Evolutionary conservation across 2,113 vertebrate genomes (phyloP), one percentile per base, ranked within the genome.

Genomic region (Saguinus midas): DNA sequence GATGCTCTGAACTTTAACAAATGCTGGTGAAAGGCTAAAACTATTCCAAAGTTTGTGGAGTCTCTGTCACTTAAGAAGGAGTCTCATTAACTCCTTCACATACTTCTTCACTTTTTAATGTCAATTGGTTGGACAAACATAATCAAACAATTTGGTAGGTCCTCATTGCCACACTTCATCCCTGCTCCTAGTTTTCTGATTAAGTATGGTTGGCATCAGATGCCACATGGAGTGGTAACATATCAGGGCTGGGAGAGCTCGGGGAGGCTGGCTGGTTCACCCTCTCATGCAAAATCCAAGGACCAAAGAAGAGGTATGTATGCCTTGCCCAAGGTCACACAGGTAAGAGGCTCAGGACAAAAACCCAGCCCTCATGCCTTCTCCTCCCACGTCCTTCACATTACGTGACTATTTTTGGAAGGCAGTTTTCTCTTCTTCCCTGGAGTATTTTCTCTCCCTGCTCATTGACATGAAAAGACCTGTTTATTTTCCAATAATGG

Each of bases 1-100:
- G 95, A 91, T 93, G 91, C 52, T 95, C 58, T 79, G 25, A 93
- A n/a, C 70, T 92, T 82, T 85, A 97, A 81, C 55, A 94, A 89
- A 95, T 87, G 55, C 85, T 88, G 50, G 23, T 70, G n/a, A 88
- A 48, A 92, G 37, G 16, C 29, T 75, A 75, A 97, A 93, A 95
- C 70, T n/a, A 82, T 79, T 66, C 61, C 11, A 72, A 87, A 97
- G 72, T 96, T 95, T 94, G 20, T 66, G 17, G n/a, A 48, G 23
- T 85, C 29, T 90, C 25, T 95, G 86, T 86, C 58, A 83, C 73
- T 84, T 97, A 93, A 84, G 70, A 92, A 93, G 79, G 35, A 66
- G 25, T 29, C 11, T 45, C n/a, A 83, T 87, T 87, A 61, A 55
- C 58, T 84, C 18, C 20, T 43, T 95, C 27, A 10, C 21, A 23